Conservation (phyloP, 1,140 invertebrate genomes). For the Lepidurus packardi region DNA sequence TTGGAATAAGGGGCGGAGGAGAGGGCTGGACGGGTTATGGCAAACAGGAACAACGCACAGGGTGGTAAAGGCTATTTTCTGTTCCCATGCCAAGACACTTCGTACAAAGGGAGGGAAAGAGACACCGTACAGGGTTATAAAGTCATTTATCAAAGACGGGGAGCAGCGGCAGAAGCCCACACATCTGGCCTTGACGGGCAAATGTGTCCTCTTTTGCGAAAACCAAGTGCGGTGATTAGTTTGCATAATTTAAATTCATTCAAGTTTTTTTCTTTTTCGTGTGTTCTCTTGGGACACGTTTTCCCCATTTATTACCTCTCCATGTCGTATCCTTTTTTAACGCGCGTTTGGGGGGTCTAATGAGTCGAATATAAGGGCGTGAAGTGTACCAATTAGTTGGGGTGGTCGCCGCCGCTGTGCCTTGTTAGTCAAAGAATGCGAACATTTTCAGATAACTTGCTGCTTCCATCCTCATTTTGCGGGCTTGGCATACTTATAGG, state of each 20-base stretch:
- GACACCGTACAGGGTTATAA: slow-evolving; percentile 10
- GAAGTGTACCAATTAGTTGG: slow-evolving; percentile 14
- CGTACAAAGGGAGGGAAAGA: not conserved
- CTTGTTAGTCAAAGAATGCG: slow-evolving; percentile 18
- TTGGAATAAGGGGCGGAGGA: not conserved
- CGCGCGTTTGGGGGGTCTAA: not conserved
- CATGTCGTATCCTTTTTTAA: not conserved
- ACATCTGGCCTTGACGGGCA: not conserved
- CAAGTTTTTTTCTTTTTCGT: not conserved
- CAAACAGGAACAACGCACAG: too few species aligned
- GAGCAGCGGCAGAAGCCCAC: not conserved
- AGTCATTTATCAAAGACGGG: slow-evolving; percentile 15
- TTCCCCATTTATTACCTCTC: not conserved
- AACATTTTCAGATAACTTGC: not conserved
- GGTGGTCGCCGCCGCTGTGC: slow-evolving; percentile 6
- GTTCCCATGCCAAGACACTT: not conserved
- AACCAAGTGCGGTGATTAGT: not conserved
- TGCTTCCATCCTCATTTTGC: not conserved
- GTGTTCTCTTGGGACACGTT: not conserved
- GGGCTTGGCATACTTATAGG: not conserved
- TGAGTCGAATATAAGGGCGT: not conserved
- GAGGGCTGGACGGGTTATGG: not conserved
- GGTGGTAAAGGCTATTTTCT: not conserved
- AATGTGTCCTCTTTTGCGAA: too few species aligned
- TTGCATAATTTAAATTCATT: not conserved